Conservation (phyloP, 2,113 vertebrate genomes). For the Lophotis ruficrista region DNA sequence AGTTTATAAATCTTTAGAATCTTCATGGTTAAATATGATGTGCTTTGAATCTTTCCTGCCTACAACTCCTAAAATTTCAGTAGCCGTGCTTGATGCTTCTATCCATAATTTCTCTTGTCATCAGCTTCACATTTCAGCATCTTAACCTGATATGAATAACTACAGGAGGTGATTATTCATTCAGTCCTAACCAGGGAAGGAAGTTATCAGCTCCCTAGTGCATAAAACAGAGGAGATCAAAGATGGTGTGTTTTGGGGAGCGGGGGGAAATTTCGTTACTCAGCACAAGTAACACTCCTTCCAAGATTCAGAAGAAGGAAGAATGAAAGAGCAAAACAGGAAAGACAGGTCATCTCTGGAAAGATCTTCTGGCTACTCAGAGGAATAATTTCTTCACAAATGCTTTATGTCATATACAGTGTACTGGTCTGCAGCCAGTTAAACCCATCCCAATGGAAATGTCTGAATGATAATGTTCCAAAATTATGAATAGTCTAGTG, state of each 20-base stretch:
- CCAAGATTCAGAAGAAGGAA: not conserved
- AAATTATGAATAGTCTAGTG: not conserved
- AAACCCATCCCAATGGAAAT: not conserved
- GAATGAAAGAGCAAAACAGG: not conserved
- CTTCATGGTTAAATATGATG: constrained; percentile 4
- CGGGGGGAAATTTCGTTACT: not conserved
- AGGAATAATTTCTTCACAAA: not conserved
- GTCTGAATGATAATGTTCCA: not conserved
- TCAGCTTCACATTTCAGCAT: not conserved
- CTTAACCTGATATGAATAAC: constrained; percentile 16
- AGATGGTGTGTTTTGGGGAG: not conserved
- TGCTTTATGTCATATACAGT: not conserved
- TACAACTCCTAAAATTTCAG: not conserved
- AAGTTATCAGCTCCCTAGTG: not conserved
- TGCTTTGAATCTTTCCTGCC: not conserved
- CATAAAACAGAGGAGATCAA: constrained; percentile 4
- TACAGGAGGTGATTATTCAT: constrained; percentile 4
- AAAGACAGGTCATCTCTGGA: not conserved
- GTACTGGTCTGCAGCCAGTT: not conserved
- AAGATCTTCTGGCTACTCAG: not conserved
- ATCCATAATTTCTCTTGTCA: not conserved
- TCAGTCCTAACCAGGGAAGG: not conserved
- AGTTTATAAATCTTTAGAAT: not conserved
- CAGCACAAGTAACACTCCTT: not conserved
- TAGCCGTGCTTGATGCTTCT: not conserved